Evolutionary conservation across 1,140 invertebrate species (phyloP).

Genomic region (Drosophila persimilis): DNA sequence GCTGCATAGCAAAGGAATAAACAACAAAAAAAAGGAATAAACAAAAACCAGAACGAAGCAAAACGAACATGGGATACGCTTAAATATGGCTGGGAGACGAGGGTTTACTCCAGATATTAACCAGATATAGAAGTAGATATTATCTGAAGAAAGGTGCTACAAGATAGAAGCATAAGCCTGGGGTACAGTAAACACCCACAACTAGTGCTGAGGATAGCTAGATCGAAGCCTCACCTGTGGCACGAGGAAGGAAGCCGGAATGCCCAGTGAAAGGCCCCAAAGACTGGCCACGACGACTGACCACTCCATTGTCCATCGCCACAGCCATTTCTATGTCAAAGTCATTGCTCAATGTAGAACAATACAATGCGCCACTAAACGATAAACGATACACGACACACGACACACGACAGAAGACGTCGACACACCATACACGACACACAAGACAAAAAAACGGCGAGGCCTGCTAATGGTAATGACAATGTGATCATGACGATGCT

Average conservation of each 20-base stretch:
- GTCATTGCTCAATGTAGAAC: constrained; percentile 76
- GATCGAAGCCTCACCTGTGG: background rate
- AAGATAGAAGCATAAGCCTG: too few relatives aligned
- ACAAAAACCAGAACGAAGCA: constrained; percentile 36
- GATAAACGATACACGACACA: constrained; percentile 51
- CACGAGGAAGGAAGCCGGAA: background rate
- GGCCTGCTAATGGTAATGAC: constrained; percentile 14
- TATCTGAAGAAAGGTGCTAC: too few relatives aligned
- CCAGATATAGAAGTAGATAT: too few relatives aligned
- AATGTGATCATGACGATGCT: constrained; percentile 4
- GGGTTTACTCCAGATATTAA: too few relatives aligned
- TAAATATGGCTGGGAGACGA: background rate
- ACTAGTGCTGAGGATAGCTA: background rate
- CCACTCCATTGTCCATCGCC: constrained; percentile 29
- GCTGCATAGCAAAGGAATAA: constrained; percentile 18
- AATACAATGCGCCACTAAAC: constrained; percentile 60
- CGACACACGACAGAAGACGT: constrained; percentile 6
- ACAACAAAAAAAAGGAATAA: constrained; percentile 58
- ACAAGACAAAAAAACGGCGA: background rate
- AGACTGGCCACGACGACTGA: background rate
- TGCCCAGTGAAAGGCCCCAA: constrained; percentile 58
- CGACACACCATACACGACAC: constrained; percentile 3
- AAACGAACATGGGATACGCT: constrained; percentile 31
- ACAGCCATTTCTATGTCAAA: constrained; percentile 73
- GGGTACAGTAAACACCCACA: too few relatives aligned